Conservation (phyloP, 1,140 invertebrate species). For the Caenorhabditis latens region DNA sequence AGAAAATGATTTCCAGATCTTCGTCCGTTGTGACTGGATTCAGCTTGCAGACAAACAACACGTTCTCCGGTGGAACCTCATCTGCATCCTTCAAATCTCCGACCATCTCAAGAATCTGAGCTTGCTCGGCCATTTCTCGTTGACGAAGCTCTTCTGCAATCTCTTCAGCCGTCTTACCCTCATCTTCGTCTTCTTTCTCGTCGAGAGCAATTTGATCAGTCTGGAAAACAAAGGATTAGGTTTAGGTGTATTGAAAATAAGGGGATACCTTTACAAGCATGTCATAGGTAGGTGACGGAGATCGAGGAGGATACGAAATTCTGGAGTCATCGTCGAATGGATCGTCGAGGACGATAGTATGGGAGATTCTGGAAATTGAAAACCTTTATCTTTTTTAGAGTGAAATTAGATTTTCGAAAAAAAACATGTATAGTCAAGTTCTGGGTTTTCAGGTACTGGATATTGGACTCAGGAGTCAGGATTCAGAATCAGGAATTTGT, state of each 20-base stretch:
- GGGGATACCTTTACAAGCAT: constrained; percentile 81
- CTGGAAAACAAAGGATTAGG: constrained; percentile 77
- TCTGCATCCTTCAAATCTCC: constrained; percentile 97
- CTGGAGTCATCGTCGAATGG: constrained; percentile 90
- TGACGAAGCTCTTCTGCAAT: constrained; percentile 89
- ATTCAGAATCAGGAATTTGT: too few species aligned
- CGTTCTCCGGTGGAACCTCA: constrained; percentile 97
- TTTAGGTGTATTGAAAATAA: constrained; percentile 48
- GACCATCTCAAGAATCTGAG: constrained; percentile 97
- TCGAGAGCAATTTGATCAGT: constrained; percentile 92
- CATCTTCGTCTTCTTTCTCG: constrained; percentile 92
- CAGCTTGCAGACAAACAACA: constrained; percentile 99
- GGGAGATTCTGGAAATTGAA: constrained; percentile 85
- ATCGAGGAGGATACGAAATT: constrained; percentile 85
- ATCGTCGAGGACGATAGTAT: constrained; percentile 96
- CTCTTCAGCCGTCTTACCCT: constrained; percentile 87
- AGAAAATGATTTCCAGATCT: constrained; percentile 97
- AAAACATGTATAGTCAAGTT: too few species aligned
- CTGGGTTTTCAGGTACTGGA: too few species aligned
- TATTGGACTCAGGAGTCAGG: too few species aligned
- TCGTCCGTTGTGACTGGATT: constrained; percentile 98
- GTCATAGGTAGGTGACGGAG: constrained; percentile 89
- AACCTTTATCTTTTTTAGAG: too few species aligned
- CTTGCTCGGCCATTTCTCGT: constrained; percentile 93
- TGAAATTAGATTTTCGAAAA: too few species aligned